Percentiles rank a stretch among this genome's conserved stretches.
Conservation (phyloP, 2,113 vertebrate genomes). For the Oplegnathus fasciatus region DNA sequence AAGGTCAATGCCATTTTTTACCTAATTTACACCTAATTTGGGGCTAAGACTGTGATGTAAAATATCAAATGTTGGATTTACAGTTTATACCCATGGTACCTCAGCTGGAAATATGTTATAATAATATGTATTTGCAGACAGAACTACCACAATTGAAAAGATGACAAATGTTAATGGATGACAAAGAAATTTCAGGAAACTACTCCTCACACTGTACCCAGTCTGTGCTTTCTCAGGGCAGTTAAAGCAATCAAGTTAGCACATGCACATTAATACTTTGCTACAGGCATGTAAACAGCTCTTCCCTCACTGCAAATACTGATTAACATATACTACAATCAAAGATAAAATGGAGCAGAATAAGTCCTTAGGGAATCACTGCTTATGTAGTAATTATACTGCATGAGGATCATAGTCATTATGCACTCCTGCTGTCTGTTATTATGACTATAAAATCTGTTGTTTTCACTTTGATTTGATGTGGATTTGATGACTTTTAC, state of each 20-base stretch:
- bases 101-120: not conserved
- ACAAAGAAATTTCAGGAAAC: not conserved
- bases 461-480: slow-evolving; percentile 15
- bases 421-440: slow-evolving; percentile 24
- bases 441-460: slow-evolving; percentile 7
- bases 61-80: not conserved
- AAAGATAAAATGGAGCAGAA: slow-evolving; percentile 51
- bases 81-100: not conserved
- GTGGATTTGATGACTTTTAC: not conserved
- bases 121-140: not conserved
- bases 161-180: not conserved
- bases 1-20: not conserved
- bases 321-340: slow-evolving; percentile 53
- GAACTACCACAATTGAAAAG: not conserved
- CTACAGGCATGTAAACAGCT: slow-evolving; percentile 58
- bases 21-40: not conserved
- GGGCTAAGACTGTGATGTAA: not conserved
- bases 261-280: slow-evolving; percentile 45
- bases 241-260: slow-evolving; percentile 30
- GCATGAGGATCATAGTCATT: slow-evolving; percentile 9
- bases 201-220: not conserved
- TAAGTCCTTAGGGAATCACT: slow-evolving; percentile 39
- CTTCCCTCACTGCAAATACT: slow-evolving; percentile 49
- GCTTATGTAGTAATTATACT: slow-evolving; percentile 33
- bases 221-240: slow-evolving; percentile 10